These are phyloP conservation scores for Chrysolina oricalcia DNA, from an alignment of 2,888 invertebrate species.

Conservation along the genomic window DNA sequence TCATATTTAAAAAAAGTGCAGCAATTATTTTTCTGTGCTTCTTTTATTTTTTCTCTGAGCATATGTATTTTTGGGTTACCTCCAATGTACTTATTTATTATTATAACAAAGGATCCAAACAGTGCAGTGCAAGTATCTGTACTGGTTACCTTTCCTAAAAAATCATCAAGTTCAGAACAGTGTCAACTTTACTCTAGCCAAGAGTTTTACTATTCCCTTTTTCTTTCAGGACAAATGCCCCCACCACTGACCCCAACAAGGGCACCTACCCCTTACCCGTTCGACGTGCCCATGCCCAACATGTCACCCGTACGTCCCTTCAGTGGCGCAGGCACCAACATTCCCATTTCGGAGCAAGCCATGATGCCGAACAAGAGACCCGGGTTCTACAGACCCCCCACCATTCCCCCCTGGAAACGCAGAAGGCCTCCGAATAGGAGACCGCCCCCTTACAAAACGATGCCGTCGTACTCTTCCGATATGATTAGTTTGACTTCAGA, in stretches of 20 bases:
- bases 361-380: conserved; percentile 78
- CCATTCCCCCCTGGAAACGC: conserved; percentile 79
- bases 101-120: too few species aligned
- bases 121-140: too few species aligned
- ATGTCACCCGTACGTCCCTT: conserved; percentile 75
- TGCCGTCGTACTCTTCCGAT: conserved; percentile 72
- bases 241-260: conserved; percentile 74
- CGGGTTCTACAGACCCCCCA: conserved; percentile 70
- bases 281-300: conserved; percentile 80
- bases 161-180: too few species aligned
- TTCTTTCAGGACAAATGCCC: conserved; percentile 69
- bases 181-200: too few species aligned
- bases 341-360: conserved; percentile 81
- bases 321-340: conserved; percentile 58
- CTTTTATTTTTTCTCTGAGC: too few species aligned
- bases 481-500: conserved; percentile 67
- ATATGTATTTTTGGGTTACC: too few species aligned
- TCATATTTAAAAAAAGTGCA: too few species aligned
- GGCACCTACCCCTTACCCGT: conserved; percentile 82
- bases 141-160: too few species aligned
- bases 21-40: too few species aligned
- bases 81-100: too few species aligned
- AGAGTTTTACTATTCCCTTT: not conserved
- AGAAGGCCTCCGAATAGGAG: conserved; percentile 69
- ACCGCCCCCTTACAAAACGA: conserved; percentile 78